A percentile compares a stretch with the other conserved stretches of the same genome.
phyloP scores from a whole-genome alignment of 2,797 vertebrate genomes.

The Sarcoramphus papa region DNA sequence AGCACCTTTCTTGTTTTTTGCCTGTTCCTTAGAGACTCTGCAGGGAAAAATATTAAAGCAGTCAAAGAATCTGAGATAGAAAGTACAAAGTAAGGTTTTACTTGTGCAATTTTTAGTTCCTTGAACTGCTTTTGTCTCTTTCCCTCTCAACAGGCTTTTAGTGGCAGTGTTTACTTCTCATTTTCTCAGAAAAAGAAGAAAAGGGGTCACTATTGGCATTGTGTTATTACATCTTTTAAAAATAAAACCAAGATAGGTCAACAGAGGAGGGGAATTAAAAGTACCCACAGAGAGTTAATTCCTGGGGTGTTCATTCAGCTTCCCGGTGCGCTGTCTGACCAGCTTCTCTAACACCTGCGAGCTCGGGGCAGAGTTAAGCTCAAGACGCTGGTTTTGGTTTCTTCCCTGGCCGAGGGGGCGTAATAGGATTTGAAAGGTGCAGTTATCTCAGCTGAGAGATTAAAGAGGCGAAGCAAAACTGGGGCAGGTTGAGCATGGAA shows the following conservation, averaged over 20 bases:
- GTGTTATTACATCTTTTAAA: background rate
- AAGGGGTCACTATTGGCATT: background rate
- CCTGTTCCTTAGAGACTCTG: background rate
- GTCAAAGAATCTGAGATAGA: background rate
- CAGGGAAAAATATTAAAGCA: background rate
- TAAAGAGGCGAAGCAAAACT: background rate
- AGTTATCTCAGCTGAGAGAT: background rate
- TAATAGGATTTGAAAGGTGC: background rate
- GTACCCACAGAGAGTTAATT: background rate
- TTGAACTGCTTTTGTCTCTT: background rate
- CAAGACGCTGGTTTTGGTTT: background rate
- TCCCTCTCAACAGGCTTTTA: background rate
- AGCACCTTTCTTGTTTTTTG: background rate
- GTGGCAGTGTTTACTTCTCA: background rate
- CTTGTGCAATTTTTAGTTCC: background rate
- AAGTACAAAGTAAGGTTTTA: background rate
- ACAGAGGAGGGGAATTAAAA: background rate
- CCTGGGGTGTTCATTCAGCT: background rate
- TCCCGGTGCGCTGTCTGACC: background rate
- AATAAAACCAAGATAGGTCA: background rate
- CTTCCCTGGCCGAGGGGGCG: background rate
- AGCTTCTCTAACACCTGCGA: accelerated
- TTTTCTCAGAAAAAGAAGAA: background rate
- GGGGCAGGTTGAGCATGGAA: background rate
- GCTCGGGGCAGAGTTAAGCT: background rate